Conservation (phyloP, 2,888 invertebrate genomes). For the Eilema caniola region DNA sequence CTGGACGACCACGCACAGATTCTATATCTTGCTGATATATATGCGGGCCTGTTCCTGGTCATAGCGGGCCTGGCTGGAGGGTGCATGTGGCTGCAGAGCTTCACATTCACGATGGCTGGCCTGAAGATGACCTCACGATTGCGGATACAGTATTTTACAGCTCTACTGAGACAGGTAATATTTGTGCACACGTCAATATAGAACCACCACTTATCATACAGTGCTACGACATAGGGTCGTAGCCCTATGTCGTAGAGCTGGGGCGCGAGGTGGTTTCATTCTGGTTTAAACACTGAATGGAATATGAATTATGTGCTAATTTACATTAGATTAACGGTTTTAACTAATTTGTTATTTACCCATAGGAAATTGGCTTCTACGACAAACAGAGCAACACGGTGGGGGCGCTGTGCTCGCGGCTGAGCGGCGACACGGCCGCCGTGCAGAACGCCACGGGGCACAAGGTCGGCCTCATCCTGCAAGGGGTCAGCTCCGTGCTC, state of each 20-base stretch:
- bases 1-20: slow-evolving; percentile 85
- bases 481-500: slow-evolving; percentile 87
- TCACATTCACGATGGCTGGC: slow-evolving; percentile 91
- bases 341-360: slow-evolving; percentile 15
- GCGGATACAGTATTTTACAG: slow-evolving; percentile 79
- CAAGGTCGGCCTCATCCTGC: slow-evolving; percentile 87
- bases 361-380: slow-evolving; percentile 88
- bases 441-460: slow-evolving; percentile 89
- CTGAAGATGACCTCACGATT: slow-evolving; percentile 91
- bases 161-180: slow-evolving; percentile 84
- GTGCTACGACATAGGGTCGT: no score
- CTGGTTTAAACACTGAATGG: neutral
- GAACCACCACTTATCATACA: no score
- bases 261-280: no score
- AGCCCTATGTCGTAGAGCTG: no score
- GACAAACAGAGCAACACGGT: slow-evolving; percentile 88
- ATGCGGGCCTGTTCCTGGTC: slow-evolving; percentile 88
- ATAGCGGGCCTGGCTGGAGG: slow-evolving; percentile 89
- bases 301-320: neutral
- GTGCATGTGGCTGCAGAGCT: slow-evolving; percentile 90
- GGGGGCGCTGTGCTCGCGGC: slow-evolving; percentile 88
- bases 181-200: neutral
- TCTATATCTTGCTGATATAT: slow-evolving; percentile 85
- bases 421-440: slow-evolving; percentile 88
- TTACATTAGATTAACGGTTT: neutral